Base-by-base conservation (phyloP, 1,140 invertebrate genomes). In the Lucilia sericata region DNA sequence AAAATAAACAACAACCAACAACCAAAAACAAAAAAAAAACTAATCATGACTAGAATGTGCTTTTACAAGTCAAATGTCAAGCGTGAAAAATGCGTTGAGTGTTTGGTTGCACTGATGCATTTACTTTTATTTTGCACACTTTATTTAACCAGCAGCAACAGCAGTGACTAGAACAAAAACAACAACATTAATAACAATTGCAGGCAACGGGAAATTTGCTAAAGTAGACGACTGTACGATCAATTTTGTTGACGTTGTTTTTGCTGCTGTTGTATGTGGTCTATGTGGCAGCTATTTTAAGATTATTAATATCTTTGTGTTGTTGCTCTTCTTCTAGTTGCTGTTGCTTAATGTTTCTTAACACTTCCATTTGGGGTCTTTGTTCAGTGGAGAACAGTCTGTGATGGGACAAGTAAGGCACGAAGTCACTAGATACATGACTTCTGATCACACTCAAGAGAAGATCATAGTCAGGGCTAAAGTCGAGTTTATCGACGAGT, bases 11-110 rank as follows among this genome's bases (percentile, higher is more conserved):
- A 60, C 14, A 60, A n/a, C 2, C 17, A n/a, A 74, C n/a, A 9
- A 74, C 10, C n/a, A 74, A 5, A 5, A 74, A 74, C 74, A 75
- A 34, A 30, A 21, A 21, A n/a, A 42, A 5, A 21, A 49, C n/a
- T 49, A 80, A 19, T 25, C 76, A 80, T 80, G 76, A 80, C 76
- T 80, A 80, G 42, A 80, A 80, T 80, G 76, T 21, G 42, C 76
- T 80, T 80, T 80, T 80, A 80, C 76, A 80, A 80, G 76, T 80
- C 76, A 80, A 80, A 80, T 80, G 76, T 80, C 76, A 80, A 80
- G 76, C 76, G 42, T 80, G 76, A 80, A 80, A 80, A 80, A 80
- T 80, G 76, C 76, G 76, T 80, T 80, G 47, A 80, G 42, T 49
- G 42, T 80, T 80, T 80, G 21, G 76, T 80, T 47, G 76, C 76